A percentile compares a stretch with the other conserved stretches of the same genome.
Conservation (phyloP, 2,113 vertebrate species). For the Podarcis muralis region DNA sequence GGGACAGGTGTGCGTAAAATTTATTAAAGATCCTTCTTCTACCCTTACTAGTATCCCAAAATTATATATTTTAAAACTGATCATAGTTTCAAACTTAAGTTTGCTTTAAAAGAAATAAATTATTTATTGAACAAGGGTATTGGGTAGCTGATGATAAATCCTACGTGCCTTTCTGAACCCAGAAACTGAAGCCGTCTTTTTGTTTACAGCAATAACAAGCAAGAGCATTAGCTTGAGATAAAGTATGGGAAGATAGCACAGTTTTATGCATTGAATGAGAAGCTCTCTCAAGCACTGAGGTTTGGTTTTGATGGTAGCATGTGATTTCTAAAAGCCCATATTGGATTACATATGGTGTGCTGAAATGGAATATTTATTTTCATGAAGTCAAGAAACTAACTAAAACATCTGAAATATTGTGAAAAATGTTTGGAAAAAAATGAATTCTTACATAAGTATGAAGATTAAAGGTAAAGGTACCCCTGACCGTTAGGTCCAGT, state of each 20-base stretch:
- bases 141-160: no score
- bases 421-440: background rate
- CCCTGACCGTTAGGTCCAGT: no score
- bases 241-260: background rate
- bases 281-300: background rate
- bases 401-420: background rate
- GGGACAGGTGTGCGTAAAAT: no score
- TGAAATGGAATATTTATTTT: background rate
- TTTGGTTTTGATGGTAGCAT: background rate
- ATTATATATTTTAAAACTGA: no score
- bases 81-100: no score
- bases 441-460: background rate
- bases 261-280: background rate
- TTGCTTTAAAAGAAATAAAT: no score
- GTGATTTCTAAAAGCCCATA: background rate
- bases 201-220: background rate
- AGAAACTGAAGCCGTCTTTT: background rate
- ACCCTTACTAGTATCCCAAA: no score
- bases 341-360: background rate
- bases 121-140: no score
- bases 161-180: no score
- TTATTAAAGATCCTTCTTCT: no score
- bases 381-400: background rate
- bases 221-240: background rate
- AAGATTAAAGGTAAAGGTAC: background rate